These are phyloP conservation scores for Cotesia chilonis DNA, from an alignment of 1,140 invertebrate species.

Conservation along the genomic window DNA sequence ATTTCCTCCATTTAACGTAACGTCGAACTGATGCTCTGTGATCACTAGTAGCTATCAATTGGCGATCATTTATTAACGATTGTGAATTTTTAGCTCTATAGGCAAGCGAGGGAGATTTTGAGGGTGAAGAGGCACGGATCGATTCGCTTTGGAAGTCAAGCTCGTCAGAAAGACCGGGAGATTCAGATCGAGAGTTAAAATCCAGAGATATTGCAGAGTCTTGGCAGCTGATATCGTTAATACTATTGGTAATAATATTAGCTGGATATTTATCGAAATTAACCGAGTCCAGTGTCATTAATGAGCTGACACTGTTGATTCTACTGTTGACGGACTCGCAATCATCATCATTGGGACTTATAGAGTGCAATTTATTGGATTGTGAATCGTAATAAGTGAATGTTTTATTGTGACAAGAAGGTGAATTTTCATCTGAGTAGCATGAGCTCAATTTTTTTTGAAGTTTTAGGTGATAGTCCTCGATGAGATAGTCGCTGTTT, in stretches of 20 bases:
- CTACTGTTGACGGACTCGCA: neutral
- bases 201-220: conserved; percentile 54
- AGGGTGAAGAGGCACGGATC: conserved; percentile 46
- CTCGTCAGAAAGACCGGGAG: conserved; percentile 33
- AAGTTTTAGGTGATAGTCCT: conserved; percentile 34
- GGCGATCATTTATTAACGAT: neutral
- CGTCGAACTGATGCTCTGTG: conserved; percentile 40
- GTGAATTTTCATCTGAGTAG: neutral
- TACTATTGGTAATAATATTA: neutral
- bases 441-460: conserved; percentile 38
- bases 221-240: conserved; percentile 36
- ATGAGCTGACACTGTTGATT: conserved; percentile 20
- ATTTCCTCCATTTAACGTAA: conserved; percentile 51
- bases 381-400: conserved; percentile 52
- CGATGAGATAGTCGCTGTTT: conserved; percentile 49
- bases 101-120: conserved; percentile 38
- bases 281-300: conserved; percentile 3
- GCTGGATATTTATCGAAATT: conserved; percentile 5
- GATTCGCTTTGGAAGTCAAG: conserved; percentile 31
- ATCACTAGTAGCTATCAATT: conserved; percentile 36
- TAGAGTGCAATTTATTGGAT: conserved; percentile 21
- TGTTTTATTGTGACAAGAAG: conserved; percentile 41
- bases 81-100: neutral
- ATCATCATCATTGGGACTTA: neutral
- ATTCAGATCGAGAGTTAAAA: conserved; percentile 35